Evolutionary conservation across 2,888 invertebrate genomes (phyloP).

Genomic region (Lymantria monacha): DNA sequence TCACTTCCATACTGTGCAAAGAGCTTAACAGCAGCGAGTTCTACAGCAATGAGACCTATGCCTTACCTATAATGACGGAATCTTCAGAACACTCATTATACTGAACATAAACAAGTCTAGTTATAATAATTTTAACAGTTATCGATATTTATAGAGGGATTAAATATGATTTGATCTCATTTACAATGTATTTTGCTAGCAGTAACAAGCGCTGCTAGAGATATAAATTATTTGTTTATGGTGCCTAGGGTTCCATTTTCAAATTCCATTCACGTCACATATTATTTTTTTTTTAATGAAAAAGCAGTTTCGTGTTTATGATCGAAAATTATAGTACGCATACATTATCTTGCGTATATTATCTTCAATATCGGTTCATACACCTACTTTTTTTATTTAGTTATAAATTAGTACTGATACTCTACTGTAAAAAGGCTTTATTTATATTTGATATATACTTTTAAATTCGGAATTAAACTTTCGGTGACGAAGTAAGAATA

Average conservation of each 20-base stretch:
- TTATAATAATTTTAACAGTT: conserved; percentile 6
- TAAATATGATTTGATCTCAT: background rate
- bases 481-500: no score
- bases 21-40: no score
- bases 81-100: conserved; percentile 1
- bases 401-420: no score
- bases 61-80: conserved; percentile 1
- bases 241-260: background rate
- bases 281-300: background rate
- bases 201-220: background rate
- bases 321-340: background rate
- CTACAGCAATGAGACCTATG: background rate
- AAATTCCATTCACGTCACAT: background rate
- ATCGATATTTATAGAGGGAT: background rate
- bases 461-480: no score
- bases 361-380: no score
- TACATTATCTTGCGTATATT: no score
- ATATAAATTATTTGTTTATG: background rate
- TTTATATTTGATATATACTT: no score
- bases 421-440: no score
- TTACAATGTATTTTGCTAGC: background rate
- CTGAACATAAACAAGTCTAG: conserved; percentile 3
- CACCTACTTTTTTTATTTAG: no score
- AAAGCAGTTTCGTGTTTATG: background rate
- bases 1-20: no score